These are phyloP conservation scores for Oceanites oceanicus DNA, from an alignment of 2,113 vertebrate genomes.

Conservation along the genomic window DNA sequence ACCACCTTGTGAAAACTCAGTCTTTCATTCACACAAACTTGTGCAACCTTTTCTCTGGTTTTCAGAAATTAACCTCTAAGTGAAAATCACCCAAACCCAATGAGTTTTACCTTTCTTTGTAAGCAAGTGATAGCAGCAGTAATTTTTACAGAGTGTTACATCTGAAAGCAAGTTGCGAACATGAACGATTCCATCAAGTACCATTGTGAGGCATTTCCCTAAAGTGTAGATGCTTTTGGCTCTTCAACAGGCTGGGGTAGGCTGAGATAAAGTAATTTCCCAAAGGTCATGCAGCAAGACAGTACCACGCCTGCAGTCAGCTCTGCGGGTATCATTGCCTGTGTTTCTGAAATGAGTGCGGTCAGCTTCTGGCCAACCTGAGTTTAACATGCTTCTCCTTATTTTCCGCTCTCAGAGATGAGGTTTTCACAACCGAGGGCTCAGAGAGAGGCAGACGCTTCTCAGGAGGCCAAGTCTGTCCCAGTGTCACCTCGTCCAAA, in stretches of 20 bases:
- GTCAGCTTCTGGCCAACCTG: neutral
- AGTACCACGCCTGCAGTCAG: neutral
- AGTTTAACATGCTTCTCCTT: neutral
- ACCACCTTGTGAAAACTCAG: neutral
- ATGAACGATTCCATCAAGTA: neutral
- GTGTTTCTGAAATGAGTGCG: neutral
- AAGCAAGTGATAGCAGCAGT: neutral
- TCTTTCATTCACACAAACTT: neutral
- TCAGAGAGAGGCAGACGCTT: neutral
- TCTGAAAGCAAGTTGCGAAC: neutral
- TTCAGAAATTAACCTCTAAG: neutral
- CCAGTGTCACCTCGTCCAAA: slow-evolving; percentile 8
- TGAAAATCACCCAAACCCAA: neutral
- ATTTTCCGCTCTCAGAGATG: neutral
- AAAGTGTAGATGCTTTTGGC: neutral
- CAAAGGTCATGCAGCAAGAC: neutral
- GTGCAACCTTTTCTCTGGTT: neutral
- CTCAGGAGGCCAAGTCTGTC: neutral
- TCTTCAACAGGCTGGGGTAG: neutral
- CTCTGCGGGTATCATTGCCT: neutral
- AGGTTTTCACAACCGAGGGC: neutral
- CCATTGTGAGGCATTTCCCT: neutral
- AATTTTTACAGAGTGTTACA: neutral
- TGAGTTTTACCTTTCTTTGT: neutral
- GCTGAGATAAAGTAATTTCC: neutral